Percentiles rank a stretch among this genome's conserved stretches.
phyloP scores from a whole-genome alignment of 2,888 invertebrate species.

The Hybos culiciformis region DNA sequence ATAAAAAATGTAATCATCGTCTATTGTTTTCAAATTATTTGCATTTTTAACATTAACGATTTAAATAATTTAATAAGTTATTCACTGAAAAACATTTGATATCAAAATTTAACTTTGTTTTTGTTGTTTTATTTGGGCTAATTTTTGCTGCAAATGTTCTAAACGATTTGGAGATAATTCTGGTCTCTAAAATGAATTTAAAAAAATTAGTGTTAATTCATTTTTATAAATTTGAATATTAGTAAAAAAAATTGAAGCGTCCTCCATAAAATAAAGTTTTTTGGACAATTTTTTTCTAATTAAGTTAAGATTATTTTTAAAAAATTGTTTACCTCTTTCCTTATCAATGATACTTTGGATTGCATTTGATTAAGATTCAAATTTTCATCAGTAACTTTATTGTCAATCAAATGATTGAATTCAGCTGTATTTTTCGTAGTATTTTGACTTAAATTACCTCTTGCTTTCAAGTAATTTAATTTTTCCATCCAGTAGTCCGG shows the following conservation, averaged over 20 bases:
- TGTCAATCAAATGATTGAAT: constrained; percentile 27
- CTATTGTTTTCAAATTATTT: no score
- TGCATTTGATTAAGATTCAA: constrained; percentile 30
- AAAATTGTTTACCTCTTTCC: constrained; percentile 14
- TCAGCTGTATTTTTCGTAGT: constrained; percentile 15
- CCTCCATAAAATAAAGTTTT: neutral
- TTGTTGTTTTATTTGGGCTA: constrained; percentile 34
- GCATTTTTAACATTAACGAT: no score
- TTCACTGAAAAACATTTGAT: no score
- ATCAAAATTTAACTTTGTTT: constrained; percentile 21
- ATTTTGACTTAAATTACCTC: constrained; percentile 22
- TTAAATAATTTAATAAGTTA: no score
- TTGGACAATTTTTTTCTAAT: neutral
- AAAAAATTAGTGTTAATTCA: constrained; percentile 3
- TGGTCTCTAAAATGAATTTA: constrained; percentile 23
- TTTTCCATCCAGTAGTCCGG: constrained; percentile 36
- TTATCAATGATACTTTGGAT: constrained; percentile 30
- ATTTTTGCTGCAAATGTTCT: constrained; percentile 34
- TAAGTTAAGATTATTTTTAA: neutral
- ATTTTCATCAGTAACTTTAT: constrained; percentile 35
- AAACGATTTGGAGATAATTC: constrained; percentile 35
- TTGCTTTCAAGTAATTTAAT: constrained; percentile 26
- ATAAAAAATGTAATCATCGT: no score
- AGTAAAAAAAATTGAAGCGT: neutral
- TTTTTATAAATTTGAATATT: neutral